These are phyloP conservation scores for Aplochiton taeniatus DNA, from an alignment of 2,797 vertebrate genomes.

Conservation along the genomic window DNA sequence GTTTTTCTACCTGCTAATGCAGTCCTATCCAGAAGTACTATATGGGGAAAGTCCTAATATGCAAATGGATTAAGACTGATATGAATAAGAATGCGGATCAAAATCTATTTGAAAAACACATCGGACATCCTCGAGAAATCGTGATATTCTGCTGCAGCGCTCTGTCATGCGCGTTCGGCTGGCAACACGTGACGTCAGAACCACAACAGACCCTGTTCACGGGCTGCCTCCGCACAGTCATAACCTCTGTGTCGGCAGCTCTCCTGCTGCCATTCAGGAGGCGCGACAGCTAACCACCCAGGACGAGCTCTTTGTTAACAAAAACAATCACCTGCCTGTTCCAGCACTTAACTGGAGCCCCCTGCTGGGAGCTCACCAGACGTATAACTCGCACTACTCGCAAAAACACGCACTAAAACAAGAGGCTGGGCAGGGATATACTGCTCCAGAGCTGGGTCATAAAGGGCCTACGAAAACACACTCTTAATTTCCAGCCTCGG, in stretches of 20 bases:
- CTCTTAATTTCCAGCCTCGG: slow-evolving; percentile 60
- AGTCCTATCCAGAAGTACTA: slow-evolving; percentile 60
- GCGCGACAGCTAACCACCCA: no score
- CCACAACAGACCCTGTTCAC: no score
- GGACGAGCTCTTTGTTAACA: neutral
- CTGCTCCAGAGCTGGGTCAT: slow-evolving; percentile 37
- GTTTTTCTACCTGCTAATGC: slow-evolving; percentile 70
- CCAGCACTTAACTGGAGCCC: slow-evolving; percentile 43
- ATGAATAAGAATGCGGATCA: no score
- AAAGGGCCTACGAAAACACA: slow-evolving; percentile 50
- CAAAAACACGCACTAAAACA: slow-evolving; percentile 50
- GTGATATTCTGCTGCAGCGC: no score
- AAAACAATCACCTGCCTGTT: slow-evolving; percentile 29
- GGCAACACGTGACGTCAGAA: no score
- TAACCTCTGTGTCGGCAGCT: no score
- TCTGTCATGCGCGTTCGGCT: no score
- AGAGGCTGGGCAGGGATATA: slow-evolving; percentile 35
- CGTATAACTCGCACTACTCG: slow-evolving; percentile 34
- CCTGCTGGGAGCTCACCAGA: slow-evolving; percentile 11
- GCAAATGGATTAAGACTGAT: slow-evolving; percentile 23
- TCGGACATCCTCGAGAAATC: no score
- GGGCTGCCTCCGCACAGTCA: no score
- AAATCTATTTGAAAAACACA: no score
- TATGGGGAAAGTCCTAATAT: slow-evolving; percentile 53
- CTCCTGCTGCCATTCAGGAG: no score